Base-by-base conservation (phyloP, 2,888 invertebrate species). In the Erebia epiphron region DNA sequence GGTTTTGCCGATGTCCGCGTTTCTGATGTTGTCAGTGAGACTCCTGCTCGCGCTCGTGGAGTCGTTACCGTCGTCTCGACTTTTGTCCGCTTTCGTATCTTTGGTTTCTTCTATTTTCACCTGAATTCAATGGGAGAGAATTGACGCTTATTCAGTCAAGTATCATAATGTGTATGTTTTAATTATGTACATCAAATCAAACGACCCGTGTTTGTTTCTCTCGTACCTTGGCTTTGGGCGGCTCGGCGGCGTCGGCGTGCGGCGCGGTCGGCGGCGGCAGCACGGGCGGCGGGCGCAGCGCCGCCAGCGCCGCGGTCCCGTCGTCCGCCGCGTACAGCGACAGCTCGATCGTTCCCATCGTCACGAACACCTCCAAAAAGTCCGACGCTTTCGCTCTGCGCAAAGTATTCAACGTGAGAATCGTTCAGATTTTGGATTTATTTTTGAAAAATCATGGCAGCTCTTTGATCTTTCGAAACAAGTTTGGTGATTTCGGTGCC, bases 271-370 rank as follows among this genome's bases (percentile, higher is more conserved):
- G 35, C 35, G 35, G 35, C 35, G 35, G 35, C 35, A 7, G 35
- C 35, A 1, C 63, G 13, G 35, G 73, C 50, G 70, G 77, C 11
- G 82, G 78, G 0, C 85, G 79, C 18, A 90, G 77, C 7, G 72
- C 76, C 0, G 57, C 50, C 1, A 85, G 58, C 46, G 75, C 77
- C 0, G 78, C 72, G 26, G 82, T 79, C 18, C 67, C 73, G 49
- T 87, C 85, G 57, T 89, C 89, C 0, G 21, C 74, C 8, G 80
- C 79, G 73, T 88, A 89, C 43, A 92, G 72, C 0, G 87, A 83
- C 11, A 90, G 5, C n/a, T 89, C 87, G 11, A 93, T 82, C 14
- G 80, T 81, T 13, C 92, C 92, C 87, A 92, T 87, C 0, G 92
- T 91, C 58, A 92, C 80, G 71, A 85, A 91, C 63, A 91, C 76